Base-by-base conservation (phyloP, 2,888 invertebrate genomes). In the Melanchra persicariae region DNA sequence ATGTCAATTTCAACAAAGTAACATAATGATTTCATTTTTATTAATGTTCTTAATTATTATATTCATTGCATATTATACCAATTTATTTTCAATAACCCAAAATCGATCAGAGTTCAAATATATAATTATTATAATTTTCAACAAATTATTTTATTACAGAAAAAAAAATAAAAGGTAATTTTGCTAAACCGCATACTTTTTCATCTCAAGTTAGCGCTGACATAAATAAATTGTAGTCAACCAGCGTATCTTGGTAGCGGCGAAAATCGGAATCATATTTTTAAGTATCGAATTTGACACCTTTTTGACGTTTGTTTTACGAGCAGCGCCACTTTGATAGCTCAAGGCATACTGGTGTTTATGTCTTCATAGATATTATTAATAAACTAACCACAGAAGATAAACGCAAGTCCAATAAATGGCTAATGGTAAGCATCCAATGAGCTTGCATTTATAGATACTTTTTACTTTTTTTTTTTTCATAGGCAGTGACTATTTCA, bases 401-500 rank as follows among this genome's bases (percentile, higher is more conserved):
- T 76, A 76, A 78, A 76, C 52, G 61, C 49, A 62, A n/a, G 58
- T 63, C 37, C 62, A 73, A 75, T 84, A 75, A 82, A 79, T 70
- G 64, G 57, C 61, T 79, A 79, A 75, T 75, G 75, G 68, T 82
- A 77, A 76, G 66, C 71, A 74, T 84, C 76, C 69, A 74, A 74
- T 84, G 79, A 70, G 74, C 74, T 67, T 79, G 59, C 70, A 52
- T 70, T 73, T 64, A 59, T n/a, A n/a, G n/a, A n/a, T 68, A 73
- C 58, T 59, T 82, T 73, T 83, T n/a, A n/a, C n/a, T 87, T 65
- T 77, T 52, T n/a, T 88, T 89, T 75, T 64, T 70, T 74, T 89
- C 87, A 88, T 89, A 90, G 85, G 86, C 87, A 85, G 85, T 87
- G 88, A 89, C 87, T 89, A 87, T 87, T 85, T 78, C 81, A 37